Conservation (phyloP, 2,113 vertebrate species). For the Alosa alosa region DNA sequence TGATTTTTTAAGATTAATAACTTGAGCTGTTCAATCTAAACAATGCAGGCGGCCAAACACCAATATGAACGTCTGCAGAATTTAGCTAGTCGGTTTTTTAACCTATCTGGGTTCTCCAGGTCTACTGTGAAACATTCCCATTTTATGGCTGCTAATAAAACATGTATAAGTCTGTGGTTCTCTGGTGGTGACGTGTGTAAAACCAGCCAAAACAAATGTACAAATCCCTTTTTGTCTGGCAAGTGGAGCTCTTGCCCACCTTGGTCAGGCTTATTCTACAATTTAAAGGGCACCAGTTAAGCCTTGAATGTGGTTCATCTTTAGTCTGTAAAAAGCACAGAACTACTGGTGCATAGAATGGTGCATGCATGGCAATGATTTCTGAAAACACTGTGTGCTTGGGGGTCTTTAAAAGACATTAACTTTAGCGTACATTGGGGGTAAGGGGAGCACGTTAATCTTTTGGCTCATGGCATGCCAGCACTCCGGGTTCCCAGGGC, state of each 20-base stretch:
- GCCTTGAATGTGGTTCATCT: background rate
- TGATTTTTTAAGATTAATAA: background rate
- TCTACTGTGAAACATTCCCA: background rate
- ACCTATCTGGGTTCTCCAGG: background rate
- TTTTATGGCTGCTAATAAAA: background rate
- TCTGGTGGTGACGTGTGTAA: background rate
- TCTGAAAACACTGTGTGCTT: background rate
- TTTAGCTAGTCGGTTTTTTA: background rate
- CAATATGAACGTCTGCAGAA: background rate
- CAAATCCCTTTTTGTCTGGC: slow-evolving; percentile 1
- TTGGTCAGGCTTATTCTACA: background rate
- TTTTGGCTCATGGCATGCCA: background rate
- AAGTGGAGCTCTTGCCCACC: background rate
- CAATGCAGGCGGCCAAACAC: background rate
- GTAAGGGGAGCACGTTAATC: slow-evolving; percentile 25
- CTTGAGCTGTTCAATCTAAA: background rate
- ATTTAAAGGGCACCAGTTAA: background rate
- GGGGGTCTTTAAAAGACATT: slow-evolving; percentile 43
- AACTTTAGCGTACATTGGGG: slow-evolving; percentile 11
- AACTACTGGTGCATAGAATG: background rate
- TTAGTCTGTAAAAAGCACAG: background rate
- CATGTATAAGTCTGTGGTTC: background rate
- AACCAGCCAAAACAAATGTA: background rate
- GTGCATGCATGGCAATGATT: background rate
- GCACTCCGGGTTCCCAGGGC: background rate